These are phyloP conservation scores for Rhizomys pruinosus DNA, from an alignment of 2,113 vertebrate genomes.

Conservation along the genomic window DNA sequence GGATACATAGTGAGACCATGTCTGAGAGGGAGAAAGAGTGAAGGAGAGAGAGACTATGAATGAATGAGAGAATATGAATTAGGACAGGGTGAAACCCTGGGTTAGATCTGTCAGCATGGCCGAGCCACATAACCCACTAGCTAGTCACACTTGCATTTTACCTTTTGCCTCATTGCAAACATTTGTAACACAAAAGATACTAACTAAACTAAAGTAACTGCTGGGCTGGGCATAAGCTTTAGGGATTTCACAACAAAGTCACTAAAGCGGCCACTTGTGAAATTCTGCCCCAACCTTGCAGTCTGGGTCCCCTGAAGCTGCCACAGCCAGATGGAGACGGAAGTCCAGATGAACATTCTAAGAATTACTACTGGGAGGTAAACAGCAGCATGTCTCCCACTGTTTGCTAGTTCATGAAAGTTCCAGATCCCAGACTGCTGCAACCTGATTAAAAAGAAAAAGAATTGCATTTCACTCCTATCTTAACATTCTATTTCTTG, in stretches of 20 bases:
- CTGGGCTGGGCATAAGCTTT: background rate
- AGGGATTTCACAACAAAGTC: background rate
- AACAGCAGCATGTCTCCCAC: background rate
- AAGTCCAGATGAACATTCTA: constrained; percentile 47
- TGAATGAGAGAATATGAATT: too few relatives aligned
- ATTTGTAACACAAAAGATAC: background rate
- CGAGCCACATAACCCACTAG: background rate
- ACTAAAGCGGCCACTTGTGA: constrained; percentile 10
- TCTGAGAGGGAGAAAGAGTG: too few relatives aligned
- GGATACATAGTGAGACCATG: too few relatives aligned
- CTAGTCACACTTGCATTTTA: background rate
- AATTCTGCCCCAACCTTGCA: background rate
- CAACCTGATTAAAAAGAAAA: background rate
- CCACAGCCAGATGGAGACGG: background rate
- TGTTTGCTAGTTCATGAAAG: background rate
- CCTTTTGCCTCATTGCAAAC: background rate
- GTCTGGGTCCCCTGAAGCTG: background rate
- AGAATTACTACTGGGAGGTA: background rate
- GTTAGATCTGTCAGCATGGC: background rate
- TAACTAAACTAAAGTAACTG: background rate
- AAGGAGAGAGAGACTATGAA: too few relatives aligned
- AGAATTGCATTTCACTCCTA: background rate
- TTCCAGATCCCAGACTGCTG: background rate
- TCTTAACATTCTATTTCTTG: background rate
- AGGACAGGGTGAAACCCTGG: background rate